phyloP scores from a whole-genome alignment of 1,140 invertebrate species.

The Ceratina australensis region DNA sequence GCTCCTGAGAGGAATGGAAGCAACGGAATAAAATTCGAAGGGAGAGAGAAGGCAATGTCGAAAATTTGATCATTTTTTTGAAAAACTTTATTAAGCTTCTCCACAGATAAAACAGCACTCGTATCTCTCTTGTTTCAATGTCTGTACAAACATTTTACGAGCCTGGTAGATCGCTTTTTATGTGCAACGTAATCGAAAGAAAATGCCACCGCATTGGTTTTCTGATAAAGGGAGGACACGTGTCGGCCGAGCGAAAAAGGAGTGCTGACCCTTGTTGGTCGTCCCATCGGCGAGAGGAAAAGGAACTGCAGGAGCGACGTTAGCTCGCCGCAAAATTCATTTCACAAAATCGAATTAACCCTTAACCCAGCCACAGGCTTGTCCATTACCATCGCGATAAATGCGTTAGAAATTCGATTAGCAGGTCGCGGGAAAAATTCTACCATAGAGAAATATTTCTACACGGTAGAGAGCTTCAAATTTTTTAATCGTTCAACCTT shows the following conservation, averaged over 20 bases:
- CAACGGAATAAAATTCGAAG: too few relatives aligned
- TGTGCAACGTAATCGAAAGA: too few relatives aligned
- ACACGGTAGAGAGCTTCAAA: too few relatives aligned
- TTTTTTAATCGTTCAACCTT: too few relatives aligned
- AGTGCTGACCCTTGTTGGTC: neutral
- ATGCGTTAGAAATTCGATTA: conserved; percentile 3
- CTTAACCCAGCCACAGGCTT: neutral
- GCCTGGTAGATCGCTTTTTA: too few relatives aligned
- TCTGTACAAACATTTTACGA: too few relatives aligned
- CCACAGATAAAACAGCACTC: too few relatives aligned
- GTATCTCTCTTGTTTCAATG: too few relatives aligned
- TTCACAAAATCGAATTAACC: conserved; percentile 4
- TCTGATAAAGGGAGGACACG: neutral
- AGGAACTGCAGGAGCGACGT: neutral
- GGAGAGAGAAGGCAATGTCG: too few relatives aligned
- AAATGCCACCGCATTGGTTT: neutral
- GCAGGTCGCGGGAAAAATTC: neutral
- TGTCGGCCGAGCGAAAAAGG: neutral
- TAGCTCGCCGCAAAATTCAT: conserved; percentile 24
- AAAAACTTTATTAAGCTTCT: too few relatives aligned
- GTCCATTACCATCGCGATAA: neutral
- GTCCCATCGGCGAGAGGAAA: neutral
- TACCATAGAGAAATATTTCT: neutral
- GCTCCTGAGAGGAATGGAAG: too few relatives aligned
- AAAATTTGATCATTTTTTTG: too few relatives aligned